Conservation (phyloP, 2,888 invertebrate genomes). For the Scaptodrosophila latifasciaeformis region DNA sequence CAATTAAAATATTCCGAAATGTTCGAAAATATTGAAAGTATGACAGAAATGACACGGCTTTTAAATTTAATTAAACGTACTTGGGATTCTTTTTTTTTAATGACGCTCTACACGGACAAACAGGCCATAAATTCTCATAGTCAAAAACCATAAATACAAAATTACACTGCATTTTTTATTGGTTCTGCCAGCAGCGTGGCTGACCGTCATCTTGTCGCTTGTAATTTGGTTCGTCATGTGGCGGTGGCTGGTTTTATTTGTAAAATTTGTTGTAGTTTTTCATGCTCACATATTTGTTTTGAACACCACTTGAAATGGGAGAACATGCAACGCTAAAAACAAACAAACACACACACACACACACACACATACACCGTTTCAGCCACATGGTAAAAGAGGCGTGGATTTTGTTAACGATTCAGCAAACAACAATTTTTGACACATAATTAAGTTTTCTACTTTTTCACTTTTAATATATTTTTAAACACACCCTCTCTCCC, state of each 20-base stretch:
- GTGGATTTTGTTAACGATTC: too few relatives aligned
- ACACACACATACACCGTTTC: too few relatives aligned
- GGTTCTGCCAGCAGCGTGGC: conserved; percentile 37
- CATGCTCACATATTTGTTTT: neutral
- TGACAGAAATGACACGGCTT: conserved; percentile 38
- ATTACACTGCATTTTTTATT: conserved; percentile 54
- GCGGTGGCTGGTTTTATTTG: too few relatives aligned
- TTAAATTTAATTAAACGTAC: conserved; percentile 60
- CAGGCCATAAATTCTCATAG: conserved; percentile 54
- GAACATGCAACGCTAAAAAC: too few relatives aligned
- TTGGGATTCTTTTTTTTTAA: conserved; percentile 59
- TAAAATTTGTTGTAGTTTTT: neutral
- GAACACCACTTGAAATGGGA: too few relatives aligned
- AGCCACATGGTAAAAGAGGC: too few relatives aligned
- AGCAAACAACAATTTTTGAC: conserved; percentile 40
- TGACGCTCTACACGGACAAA: conserved; percentile 40
- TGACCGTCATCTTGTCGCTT: conserved; percentile 33
- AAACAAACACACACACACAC: too few relatives aligned
- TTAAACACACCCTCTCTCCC: too few relatives aligned
- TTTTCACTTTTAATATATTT: too few relatives aligned
- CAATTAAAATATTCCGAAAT: too few relatives aligned
- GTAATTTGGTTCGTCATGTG: too few relatives aligned
- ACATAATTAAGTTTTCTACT: conserved; percentile 56
- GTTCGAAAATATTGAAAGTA: too few relatives aligned
- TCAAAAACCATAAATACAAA: conserved; percentile 52